phyloP scores from a whole-genome alignment of 2,113 vertebrate species.

The Oncorhynchus clarkii region DNA sequence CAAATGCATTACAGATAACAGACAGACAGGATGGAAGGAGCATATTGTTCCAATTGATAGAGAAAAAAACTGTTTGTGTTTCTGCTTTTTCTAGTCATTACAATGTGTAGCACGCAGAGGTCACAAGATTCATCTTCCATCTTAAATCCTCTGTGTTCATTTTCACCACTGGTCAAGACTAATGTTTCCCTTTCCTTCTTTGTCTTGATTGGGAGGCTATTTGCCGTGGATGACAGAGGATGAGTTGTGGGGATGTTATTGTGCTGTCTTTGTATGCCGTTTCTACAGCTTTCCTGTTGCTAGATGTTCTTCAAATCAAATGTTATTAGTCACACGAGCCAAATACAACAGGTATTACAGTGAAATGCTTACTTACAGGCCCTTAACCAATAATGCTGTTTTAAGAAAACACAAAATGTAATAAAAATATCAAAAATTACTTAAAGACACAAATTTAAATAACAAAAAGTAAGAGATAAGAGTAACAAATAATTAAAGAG shows the following conservation, averaged over 20 bases:
- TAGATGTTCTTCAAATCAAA: too few species aligned
- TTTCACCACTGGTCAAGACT: background rate
- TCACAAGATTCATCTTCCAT: background rate
- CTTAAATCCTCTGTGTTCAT: background rate
- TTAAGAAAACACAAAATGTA: too few species aligned
- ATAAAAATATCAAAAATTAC: too few species aligned
- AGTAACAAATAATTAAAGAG: too few species aligned
- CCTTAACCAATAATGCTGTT: too few species aligned
- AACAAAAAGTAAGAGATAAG: too few species aligned
- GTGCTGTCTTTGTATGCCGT: too few species aligned
- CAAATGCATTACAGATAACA: constrained; percentile 46
- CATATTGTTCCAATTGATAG: constrained; percentile 31
- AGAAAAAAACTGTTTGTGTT: background rate
- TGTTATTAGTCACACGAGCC: too few species aligned
- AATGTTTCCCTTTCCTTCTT: background rate
- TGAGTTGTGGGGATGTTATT: background rate
- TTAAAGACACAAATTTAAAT: too few species aligned
- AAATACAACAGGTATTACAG: too few species aligned
- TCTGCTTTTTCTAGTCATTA: background rate
- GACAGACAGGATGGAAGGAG: background rate
- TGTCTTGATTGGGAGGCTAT: background rate
- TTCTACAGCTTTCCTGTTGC: too few species aligned
- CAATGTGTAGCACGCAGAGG: background rate
- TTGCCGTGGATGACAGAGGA: background rate
- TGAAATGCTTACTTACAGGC: too few species aligned